Conservation (phyloP, 2,888 invertebrate genomes). For the Taenaris catops region DNA sequence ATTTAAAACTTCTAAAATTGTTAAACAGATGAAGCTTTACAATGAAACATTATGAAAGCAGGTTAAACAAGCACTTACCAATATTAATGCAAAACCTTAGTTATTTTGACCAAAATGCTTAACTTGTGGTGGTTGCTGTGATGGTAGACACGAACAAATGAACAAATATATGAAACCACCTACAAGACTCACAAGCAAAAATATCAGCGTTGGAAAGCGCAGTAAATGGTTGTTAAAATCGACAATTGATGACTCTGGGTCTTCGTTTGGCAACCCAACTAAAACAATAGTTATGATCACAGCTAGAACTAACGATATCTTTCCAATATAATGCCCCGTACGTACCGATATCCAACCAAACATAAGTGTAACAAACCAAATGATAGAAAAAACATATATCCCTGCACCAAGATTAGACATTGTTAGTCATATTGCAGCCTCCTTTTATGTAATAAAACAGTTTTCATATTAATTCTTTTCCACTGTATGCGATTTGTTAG, state of each 20-base stretch:
- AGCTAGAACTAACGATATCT: constrained; percentile 77
- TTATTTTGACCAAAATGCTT: constrained; percentile 44
- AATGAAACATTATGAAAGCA: too few species aligned
- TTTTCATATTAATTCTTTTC: constrained; percentile 2
- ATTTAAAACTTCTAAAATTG: too few species aligned
- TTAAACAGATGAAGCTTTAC: too few species aligned
- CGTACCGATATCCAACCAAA: constrained; percentile 60
- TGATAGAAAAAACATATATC: constrained; percentile 81
- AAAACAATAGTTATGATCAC: constrained; percentile 79
- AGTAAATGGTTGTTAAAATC: constrained; percentile 61
- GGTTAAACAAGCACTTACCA: constrained; percentile 38
- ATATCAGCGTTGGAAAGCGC: too few species aligned
- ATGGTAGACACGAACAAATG: constrained; percentile 31
- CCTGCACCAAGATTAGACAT: constrained; percentile 82
- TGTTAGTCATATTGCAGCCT: constrained; percentile 14
- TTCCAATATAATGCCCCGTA: constrained; percentile 83
- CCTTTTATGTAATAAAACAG: constrained; percentile 4
- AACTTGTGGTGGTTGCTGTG: constrained; percentile 52
- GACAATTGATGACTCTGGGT: constrained; percentile 43
- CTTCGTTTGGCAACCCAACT: constrained; percentile 79
- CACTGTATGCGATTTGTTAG: constrained; percentile 17
- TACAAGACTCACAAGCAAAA: too few species aligned
- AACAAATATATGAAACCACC: too few species aligned
- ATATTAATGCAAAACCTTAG: constrained; percentile 27
- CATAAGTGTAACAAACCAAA: constrained; percentile 82